Conservation (phyloP, 2,797 vertebrate species). For the Nannoperca obscura region DNA sequence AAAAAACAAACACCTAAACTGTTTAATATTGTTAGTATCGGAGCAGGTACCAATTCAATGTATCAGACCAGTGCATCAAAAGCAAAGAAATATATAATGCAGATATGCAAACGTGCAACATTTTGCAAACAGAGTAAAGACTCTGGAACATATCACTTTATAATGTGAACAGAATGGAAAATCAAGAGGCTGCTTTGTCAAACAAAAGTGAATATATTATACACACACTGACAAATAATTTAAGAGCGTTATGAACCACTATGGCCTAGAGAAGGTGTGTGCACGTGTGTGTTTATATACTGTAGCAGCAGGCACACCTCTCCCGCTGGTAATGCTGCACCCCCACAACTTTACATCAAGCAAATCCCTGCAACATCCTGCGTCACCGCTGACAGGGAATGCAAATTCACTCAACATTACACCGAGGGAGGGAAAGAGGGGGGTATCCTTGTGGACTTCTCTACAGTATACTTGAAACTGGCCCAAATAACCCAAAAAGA, state of each 20-base stretch:
- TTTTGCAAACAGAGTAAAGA: slow-evolving; percentile 3
- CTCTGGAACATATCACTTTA: neutral
- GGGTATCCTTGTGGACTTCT: slow-evolving; percentile 4
- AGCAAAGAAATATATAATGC: neutral
- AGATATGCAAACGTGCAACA: neutral
- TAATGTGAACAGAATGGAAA: neutral
- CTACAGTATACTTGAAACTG: slow-evolving; percentile 12
- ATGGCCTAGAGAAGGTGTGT: neutral
- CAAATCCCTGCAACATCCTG: slow-evolving; percentile 30
- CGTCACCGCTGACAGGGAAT: slow-evolving; percentile 31
- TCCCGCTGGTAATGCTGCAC: slow-evolving; percentile 7
- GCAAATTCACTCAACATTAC: slow-evolving; percentile 9
- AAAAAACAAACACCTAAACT: neutral
- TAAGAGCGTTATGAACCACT: neutral
- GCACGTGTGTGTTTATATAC: slow-evolving; percentile 1
- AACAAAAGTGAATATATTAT: neutral
- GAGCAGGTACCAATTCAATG: neutral
- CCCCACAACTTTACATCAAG: slow-evolving; percentile 20
- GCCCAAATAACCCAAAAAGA: slow-evolving; percentile 16
- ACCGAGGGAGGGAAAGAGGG: neutral
- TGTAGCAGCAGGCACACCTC: slow-evolving; percentile 11
- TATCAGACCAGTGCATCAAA: neutral
- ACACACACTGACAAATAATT: neutral
- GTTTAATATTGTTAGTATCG: neutral
- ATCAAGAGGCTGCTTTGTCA: slow-evolving; percentile 7